Conservation (phyloP, 2,888 invertebrate species). For the Podabrus alpinus region DNA sequence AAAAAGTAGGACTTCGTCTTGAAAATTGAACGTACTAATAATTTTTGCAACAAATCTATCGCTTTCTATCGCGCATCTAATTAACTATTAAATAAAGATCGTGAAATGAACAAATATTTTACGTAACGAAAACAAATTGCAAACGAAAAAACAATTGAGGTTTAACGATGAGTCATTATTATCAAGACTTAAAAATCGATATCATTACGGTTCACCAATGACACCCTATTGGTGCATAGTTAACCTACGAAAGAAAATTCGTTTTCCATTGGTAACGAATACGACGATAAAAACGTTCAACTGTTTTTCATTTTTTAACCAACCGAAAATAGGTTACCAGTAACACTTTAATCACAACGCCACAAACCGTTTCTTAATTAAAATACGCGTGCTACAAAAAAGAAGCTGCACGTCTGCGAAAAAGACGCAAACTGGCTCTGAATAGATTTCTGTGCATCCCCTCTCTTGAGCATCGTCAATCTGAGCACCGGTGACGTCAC, state of each 20-base stretch:
- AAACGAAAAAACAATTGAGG: background rate
- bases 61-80: background rate
- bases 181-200: background rate
- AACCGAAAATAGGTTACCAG: background rate
- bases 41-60: background rate
- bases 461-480: constrained; percentile 23
- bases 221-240: background rate
- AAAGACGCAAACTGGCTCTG: constrained; percentile 27
- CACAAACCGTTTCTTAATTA: background rate
- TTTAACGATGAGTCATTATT: background rate
- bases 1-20: background rate
- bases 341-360: background rate
- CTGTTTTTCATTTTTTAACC: background rate
- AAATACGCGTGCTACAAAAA: background rate
- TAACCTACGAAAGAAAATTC: background rate
- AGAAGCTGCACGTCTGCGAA: constrained; percentile 6
- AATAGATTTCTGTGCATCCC: constrained; percentile 19
- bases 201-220: background rate
- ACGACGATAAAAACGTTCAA: background rate
- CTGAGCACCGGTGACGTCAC: constrained; percentile 57
- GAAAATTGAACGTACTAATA: background rate
- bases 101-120: background rate
- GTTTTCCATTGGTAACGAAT: background rate
- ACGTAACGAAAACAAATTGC: background rate
- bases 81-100: background rate